phyloP scores from a whole-genome alignment of 2,888 invertebrate species.

The Phrixothrix hirtus region DNA sequence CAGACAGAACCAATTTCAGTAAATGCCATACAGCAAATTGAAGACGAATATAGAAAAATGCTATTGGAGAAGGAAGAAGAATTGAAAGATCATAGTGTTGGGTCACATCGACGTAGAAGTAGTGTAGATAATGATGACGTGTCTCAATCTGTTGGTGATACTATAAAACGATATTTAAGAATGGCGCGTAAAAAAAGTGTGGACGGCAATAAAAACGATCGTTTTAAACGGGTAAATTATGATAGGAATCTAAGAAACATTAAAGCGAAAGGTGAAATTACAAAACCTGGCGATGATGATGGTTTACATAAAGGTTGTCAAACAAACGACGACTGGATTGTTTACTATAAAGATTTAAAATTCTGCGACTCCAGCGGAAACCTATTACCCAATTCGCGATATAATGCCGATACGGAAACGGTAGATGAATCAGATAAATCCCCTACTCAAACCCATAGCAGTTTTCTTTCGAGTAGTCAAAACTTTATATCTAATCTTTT shows the following conservation, averaged over 20 bases:
- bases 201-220: slow-evolving; percentile 74
- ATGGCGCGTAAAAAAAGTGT: slow-evolving; percentile 89
- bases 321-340: slow-evolving; percentile 77
- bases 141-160: slow-evolving; percentile 84
- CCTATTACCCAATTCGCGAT: slow-evolving; percentile 57
- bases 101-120: slow-evolving; percentile 62
- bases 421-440: slow-evolving; percentile 51
- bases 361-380: slow-evolving; percentile 51
- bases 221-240: slow-evolving; percentile 86
- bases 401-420: slow-evolving; percentile 59
- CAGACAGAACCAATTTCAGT: slow-evolving; percentile 68
- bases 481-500: slow-evolving; percentile 67
- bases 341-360: slow-evolving; percentile 60
- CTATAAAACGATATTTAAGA: slow-evolving; percentile 80
- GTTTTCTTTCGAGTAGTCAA: slow-evolving; percentile 60
- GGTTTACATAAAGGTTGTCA: slow-evolving; percentile 76
- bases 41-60: slow-evolving; percentile 56
- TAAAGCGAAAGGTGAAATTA: slow-evolving; percentile 74
- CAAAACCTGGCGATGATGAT: slow-evolving; percentile 78
- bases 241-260: slow-evolving; percentile 83
- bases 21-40: slow-evolving; percentile 58
- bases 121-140: slow-evolving; percentile 84
- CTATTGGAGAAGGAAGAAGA: slow-evolving; percentile 57
- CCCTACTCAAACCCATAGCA: slow-evolving; percentile 56
- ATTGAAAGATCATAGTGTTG: slow-evolving; percentile 43